Evolutionary conservation across 2,888 invertebrate genomes (phyloP), one percentile per base, ranked within the genome.

Genomic region (Eurois occulta): DNA sequence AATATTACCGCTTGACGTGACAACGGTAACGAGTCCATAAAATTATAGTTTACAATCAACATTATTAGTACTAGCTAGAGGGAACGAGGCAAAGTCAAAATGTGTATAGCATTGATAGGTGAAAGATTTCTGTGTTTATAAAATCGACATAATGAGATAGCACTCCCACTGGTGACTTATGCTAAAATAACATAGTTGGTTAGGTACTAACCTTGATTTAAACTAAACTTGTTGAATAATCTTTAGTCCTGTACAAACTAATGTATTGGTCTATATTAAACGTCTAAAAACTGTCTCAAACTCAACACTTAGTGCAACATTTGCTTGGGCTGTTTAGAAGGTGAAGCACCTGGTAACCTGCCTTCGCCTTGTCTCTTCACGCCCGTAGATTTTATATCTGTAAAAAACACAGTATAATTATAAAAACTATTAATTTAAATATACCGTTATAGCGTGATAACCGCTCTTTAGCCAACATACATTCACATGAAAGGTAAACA

Each of bases 311-410:
- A 96, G 90, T 96, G 96, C 88, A 96, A 86, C 83, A 96, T 86
- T 89, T 95, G 95, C 87, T 97, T 97, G 24, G 95, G 93, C 88
- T 97, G 97, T 86, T 97, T 97, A 13, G 96, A 96, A 2, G 97
- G 96, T 32, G 97, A 97, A 11, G 97, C 96, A 83, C 97, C 97
- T 8, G 96, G 94, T 81, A 97, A 82, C 84, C 97, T 91, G 38
- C 93, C 94, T 48, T 97, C 97, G 75, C 96, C 95, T 52, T 96
- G 92, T 68, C 97, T 88, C 89, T 97, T 97, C 78, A 96, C 94
- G 1, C 95, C 97, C 41, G 95, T 93, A 11, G 95, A 94, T 85
- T 96, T 96, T 83, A 95, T 94, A 86, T 96, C 95, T 96, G 93
- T 3, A 84, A 92, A 88, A 89, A 87, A 88, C 4, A 69, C 8